phyloP scores from a whole-genome alignment of 2,888 invertebrate genomes.

The Drosophila birchii region DNA sequence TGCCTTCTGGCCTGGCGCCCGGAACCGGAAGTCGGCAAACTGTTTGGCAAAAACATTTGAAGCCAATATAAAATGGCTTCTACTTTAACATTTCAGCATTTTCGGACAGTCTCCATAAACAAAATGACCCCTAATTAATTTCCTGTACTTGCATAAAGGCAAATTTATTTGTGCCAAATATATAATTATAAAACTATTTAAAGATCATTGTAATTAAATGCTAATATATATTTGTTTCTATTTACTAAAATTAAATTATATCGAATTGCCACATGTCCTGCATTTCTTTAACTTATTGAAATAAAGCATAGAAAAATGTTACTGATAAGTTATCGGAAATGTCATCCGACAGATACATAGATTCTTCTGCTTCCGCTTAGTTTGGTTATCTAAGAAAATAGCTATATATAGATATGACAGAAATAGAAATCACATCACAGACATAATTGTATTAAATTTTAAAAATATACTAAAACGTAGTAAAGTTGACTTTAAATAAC shows the following conservation, averaged over 20 bases:
- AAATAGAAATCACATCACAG: not conserved
- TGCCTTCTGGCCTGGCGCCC: constrained; percentile 62
- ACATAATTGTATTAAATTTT: not conserved
- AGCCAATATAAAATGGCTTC: constrained; percentile 49
- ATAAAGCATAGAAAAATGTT: not conserved
- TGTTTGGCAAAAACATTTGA: constrained; percentile 59
- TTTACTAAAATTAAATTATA: not conserved
- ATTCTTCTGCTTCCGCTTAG: not conserved
- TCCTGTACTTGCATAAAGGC: not conserved
- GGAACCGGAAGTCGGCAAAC: constrained; percentile 70
- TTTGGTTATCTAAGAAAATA: not conserved
- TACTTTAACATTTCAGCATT: constrained; percentile 12
- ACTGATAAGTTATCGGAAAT: not conserved
- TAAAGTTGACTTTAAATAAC: not conserved
- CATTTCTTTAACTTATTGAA: not conserved
- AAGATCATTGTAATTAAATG: not conserved
- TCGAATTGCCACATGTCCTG: not conserved
- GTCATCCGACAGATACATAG: not conserved
- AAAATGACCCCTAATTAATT: not conserved
- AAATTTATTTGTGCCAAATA: not conserved
- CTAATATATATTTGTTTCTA: not conserved
- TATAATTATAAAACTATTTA: not conserved
- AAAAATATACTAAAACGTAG: not conserved
- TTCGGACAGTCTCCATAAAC: not conserved
- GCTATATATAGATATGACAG: too few species aligned